Base-by-base conservation (phyloP, 2,888 invertebrate species). In the Gymnocheta viridis region DNA sequence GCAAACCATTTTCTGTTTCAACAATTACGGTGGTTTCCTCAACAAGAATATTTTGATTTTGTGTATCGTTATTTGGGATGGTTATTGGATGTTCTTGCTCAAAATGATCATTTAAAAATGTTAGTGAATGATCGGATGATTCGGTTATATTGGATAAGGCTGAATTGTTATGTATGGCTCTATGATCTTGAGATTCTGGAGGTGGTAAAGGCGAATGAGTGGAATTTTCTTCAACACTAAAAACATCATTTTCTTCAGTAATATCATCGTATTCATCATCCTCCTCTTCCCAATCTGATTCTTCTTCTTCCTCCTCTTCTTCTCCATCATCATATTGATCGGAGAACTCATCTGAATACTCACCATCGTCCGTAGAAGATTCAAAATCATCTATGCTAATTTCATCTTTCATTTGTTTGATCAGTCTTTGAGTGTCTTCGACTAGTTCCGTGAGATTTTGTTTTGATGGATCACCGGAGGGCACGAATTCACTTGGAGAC, bases 321-420 rank as follows among this genome's bases (percentile, higher is more conserved):
- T 89, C 89, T 10, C 87, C 89, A 80, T 88, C 88, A n/a, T 87
- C 89, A 17, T 91, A 90, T 32, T 91, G 90, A 19, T 90, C 89
- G 27, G 90, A 90, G 29, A 93, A 94, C 86, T 93, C 93, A 84
- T 93, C 93, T 35, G 92, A 91, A 87, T 92, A 92, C 7, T 93
- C 93, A 86, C 93, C 93, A 69, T 92, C 91, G 81, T 92, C 93
- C 2, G 89, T 90, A n/a, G 89, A 88, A 0, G 91, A 92, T 60
- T 91, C 91, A 78, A 91, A 92, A 35, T 91, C 91, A 56, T 93
- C 94, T 87, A 94, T 94, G 89, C 93, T 93, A 44, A 94, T 94
- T 92, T 94, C 94, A 87, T 94, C 94, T 88, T 93, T 94, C 94
- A 94, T 94, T 91, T 94, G 94, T 86, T 94, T 94, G 82, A 94